Evolutionary conservation across 1,140 invertebrate genomes (phyloP).

Genomic region (Danaus melanippus): DNA sequence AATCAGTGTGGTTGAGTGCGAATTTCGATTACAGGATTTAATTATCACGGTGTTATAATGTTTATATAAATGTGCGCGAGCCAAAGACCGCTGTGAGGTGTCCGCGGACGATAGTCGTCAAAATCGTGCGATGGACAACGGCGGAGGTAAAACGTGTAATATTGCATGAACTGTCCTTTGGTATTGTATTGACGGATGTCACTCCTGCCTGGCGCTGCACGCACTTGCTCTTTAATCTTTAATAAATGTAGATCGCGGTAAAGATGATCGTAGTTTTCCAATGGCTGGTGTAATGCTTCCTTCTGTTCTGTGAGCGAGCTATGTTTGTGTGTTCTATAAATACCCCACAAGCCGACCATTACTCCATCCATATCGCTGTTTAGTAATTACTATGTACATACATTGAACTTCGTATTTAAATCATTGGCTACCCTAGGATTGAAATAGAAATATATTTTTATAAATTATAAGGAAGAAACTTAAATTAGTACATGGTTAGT

Average conservation of each 20-base stretch:
- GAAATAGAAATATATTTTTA: too few species aligned
- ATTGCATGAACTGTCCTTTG: conserved; percentile 47
- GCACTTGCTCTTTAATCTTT: conserved; percentile 21
- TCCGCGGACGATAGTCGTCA: conserved; percentile 40
- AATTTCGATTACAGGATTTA: conserved; percentile 40
- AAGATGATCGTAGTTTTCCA: conserved; percentile 20
- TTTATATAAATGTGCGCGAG: conserved; percentile 55
- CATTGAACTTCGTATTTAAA: too few species aligned
- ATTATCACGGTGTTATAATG: conserved; percentile 50
- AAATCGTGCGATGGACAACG: conserved; percentile 60
- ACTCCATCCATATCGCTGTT: conserved; percentile 20
- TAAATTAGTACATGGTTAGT: too few species aligned
- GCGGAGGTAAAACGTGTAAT: conserved; percentile 62
- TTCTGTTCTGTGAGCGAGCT: conserved; percentile 34
- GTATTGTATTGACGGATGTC: conserved; percentile 33
- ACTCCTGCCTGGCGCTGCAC: conserved; percentile 52
- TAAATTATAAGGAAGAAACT: too few species aligned
- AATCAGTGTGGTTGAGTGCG: conserved; percentile 52
- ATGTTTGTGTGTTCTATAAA: conserved; percentile 52
- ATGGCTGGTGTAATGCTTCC: conserved; percentile 28
- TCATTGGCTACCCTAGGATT: too few species aligned
- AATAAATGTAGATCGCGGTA: too few species aligned
- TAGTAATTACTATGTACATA: conserved; percentile 12
- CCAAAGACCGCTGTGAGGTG: conserved; percentile 52
- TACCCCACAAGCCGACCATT: conserved; percentile 42